Conservation (phyloP, 2,888 invertebrate species). For the Sesamia inferens region DNA sequence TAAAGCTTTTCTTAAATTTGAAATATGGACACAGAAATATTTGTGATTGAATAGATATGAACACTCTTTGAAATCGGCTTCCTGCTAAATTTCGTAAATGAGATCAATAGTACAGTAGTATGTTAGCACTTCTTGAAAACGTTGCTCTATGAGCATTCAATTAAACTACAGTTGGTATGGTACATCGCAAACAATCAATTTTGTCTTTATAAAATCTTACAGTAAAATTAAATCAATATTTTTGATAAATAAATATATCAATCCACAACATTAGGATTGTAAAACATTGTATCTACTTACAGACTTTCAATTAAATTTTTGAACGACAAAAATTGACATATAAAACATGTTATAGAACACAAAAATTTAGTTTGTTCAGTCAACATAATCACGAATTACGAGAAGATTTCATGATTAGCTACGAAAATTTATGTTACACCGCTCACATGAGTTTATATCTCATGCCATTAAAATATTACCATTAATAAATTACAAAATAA, state of each 20-base stretch:
- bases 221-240: conserved; percentile 59
- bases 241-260: conserved; percentile 62
- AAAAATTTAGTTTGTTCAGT: conserved; percentile 68
- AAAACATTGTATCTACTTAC: conserved; percentile 55
- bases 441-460: no score
- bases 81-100: conserved; percentile 73
- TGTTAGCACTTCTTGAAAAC: conserved; percentile 69
- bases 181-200: conserved; percentile 68
- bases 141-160: conserved; percentile 77
- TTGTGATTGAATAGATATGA: conserved; percentile 66
- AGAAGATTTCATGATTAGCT: conserved; percentile 56
- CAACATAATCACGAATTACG: conserved; percentile 61
- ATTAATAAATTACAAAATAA: conserved; percentile 60
- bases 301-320: conserved; percentile 55
- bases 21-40: conserved; percentile 67
- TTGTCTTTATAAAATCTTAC: conserved; percentile 70
- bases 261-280: conserved; percentile 51
- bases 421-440: conserved; percentile 63
- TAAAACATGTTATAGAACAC: conserved; percentile 56
- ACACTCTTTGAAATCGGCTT: conserved; percentile 63
- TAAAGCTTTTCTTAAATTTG: conserved; percentile 56
- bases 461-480: conserved; percentile 69
- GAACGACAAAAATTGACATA: conserved; percentile 59
- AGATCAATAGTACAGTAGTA: conserved; percentile 79
- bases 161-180: conserved; percentile 64